Evolutionary conservation across 2,888 invertebrate species (phyloP).

Genomic region (Drosophila meridiana): DNA sequence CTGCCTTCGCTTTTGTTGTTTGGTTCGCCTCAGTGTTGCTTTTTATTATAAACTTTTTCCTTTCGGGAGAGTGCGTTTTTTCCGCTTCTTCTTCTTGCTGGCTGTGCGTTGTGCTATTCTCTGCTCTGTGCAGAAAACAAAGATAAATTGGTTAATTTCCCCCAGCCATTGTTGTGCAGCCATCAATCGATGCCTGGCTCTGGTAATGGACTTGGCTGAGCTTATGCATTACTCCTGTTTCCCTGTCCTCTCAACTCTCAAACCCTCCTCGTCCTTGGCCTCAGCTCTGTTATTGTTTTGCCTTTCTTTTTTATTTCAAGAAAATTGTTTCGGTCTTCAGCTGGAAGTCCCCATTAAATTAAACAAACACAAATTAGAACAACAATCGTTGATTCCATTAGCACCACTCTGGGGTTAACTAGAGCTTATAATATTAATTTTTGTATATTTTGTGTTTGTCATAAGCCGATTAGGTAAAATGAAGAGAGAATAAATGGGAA

Average conservation of each 20-base stretch:
- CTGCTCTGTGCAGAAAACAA: conserved; percentile 80
- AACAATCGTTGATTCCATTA: conserved; percentile 45
- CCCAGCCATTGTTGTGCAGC: conserved; percentile 83
- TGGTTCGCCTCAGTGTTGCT: conserved; percentile 47
- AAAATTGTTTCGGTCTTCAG: conserved; percentile 46
- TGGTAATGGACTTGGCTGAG: conserved; percentile 85
- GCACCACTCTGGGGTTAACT: conserved; percentile 24
- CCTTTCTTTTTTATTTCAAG: conserved; percentile 18
- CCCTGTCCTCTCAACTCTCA: conserved; percentile 34
- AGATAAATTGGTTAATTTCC: conserved; percentile 85
- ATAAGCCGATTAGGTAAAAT: background rate
- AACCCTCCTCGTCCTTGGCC: conserved; percentile 22
- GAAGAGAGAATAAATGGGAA: background rate
- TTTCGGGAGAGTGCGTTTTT: conserved; percentile 24
- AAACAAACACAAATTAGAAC: conserved; percentile 56
- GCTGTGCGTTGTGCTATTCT: conserved; percentile 44
- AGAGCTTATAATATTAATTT: conserved; percentile 8
- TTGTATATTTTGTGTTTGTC: conserved; percentile 7
- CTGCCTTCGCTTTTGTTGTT: conserved; percentile 53
- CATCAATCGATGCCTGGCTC: conserved; percentile 84
- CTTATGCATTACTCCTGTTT: conserved; percentile 69
- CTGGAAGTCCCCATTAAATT: conserved; percentile 48
- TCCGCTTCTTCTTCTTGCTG: conserved; percentile 3
- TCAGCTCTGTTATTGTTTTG: conserved; percentile 33
- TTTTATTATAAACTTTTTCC: conserved; percentile 71